These are phyloP conservation scores for Bambusicola thoracicus DNA, from an alignment of 2,113 vertebrate species.

Conservation along the genomic window DNA sequence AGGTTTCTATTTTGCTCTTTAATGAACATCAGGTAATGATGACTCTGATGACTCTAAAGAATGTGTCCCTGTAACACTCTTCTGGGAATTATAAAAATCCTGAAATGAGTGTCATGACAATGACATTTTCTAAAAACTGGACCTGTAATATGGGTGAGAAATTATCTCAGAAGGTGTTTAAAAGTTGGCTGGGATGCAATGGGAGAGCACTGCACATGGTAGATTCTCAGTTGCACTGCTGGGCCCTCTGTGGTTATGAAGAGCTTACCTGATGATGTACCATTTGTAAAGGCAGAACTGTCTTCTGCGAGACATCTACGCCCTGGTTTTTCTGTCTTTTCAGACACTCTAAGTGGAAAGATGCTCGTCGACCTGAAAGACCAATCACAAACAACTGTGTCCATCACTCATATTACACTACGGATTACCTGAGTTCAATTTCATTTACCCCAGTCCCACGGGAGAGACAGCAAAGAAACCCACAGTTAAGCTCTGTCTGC, in stretches of 20 bases:
- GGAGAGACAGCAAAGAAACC: background rate
- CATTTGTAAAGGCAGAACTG: conserved; percentile 91
- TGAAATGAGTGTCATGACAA: background rate
- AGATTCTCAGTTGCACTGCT: background rate
- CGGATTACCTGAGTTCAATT: background rate
- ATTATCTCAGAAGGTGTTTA: background rate
- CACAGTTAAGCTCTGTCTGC: background rate
- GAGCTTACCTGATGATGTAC: conserved; percentile 93
- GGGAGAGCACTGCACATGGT: background rate
- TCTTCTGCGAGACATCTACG: conserved; percentile 90
- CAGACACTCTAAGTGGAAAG: conserved; percentile 96
- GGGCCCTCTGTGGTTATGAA: background rate
- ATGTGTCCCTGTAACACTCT: background rate
- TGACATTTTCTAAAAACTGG: background rate
- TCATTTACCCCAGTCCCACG: background rate
- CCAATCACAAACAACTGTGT: background rate
- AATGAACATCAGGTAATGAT: background rate
- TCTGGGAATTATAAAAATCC: background rate
- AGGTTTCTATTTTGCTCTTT: background rate
- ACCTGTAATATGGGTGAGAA: background rate
- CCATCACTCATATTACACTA: background rate
- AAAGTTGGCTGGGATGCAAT: background rate
- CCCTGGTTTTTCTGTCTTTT: conserved; percentile 88
- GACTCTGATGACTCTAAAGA: background rate
- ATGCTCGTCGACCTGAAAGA: conserved; percentile 89